Percentiles rank a stretch among this genome's conserved stretches.
Evolutionary conservation across 2,888 invertebrate genomes (phyloP).

Genomic region (Xanthorhoe spadicearia): DNA sequence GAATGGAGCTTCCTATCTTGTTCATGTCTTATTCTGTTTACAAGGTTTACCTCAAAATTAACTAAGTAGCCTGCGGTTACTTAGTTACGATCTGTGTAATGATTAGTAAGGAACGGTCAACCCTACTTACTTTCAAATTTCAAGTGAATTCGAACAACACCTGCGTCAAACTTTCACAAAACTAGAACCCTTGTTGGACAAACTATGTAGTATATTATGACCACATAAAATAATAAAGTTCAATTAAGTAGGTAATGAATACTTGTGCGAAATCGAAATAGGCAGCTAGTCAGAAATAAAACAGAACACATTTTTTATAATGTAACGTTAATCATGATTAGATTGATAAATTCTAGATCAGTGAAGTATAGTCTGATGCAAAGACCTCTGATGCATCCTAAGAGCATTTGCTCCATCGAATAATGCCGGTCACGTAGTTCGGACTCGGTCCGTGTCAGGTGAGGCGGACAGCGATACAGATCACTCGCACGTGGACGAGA

Average conservation of each 20-base stretch:
- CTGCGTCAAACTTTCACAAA: neutral
- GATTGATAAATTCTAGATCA: neutral
- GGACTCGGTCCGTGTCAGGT: slow-evolving; percentile 62
- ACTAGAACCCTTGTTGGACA: no score
- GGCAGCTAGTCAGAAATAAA: no score
- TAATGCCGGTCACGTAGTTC: slow-evolving; percentile 68
- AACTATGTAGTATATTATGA: no score
- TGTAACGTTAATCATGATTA: neutral
- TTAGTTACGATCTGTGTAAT: slow-evolving; percentile 6
- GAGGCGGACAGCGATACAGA: slow-evolving; percentile 67
- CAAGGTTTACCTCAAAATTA: slow-evolving; percentile 22
- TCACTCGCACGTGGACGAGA: slow-evolving; percentile 66
- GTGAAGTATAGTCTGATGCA: slow-evolving; percentile 3
- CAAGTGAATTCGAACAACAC: neutral
- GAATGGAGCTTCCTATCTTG: slow-evolving; percentile 7
- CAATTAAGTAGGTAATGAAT: no score
- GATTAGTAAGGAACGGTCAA: neutral
- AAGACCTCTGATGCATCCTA: slow-evolving; percentile 19
- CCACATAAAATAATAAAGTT: no score
- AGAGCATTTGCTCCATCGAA: neutral
- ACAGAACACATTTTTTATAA: no score
- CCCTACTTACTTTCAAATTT: neutral
- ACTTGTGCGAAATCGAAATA: no score
- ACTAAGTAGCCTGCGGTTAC: neutral
- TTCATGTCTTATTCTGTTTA: slow-evolving; percentile 15